phyloP scores from a whole-genome alignment of 2,797 vertebrate genomes.

The Apodemus agrarius region DNA sequence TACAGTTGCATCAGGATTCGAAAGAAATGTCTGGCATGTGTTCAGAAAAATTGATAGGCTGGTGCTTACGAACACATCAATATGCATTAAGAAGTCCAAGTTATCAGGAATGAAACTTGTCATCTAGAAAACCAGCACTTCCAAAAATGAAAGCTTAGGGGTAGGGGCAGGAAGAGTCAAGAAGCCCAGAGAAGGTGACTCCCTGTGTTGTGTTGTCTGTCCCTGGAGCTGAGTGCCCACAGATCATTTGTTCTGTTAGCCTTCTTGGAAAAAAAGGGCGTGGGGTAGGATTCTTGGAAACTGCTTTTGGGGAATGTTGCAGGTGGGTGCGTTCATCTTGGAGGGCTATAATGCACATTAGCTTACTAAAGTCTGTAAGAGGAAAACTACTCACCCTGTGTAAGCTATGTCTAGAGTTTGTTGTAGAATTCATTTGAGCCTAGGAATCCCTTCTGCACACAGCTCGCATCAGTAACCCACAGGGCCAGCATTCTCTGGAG shows the following conservation, averaged over 20 bases:
- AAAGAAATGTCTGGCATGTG: constrained; percentile 8
- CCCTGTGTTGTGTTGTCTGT: background rate
- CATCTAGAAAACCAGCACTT: constrained; percentile 36
- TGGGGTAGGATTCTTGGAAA: constrained; percentile 22
- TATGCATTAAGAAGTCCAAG: background rate
- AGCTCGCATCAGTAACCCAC: constrained; percentile 38
- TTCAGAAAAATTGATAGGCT: background rate
- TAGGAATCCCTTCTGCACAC: constrained; percentile 25
- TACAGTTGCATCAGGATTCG: constrained; percentile 3
- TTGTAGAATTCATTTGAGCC: constrained; percentile 57
- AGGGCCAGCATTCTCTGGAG: constrained; percentile 50
- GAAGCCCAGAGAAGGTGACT: background rate
- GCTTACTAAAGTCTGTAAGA: constrained; percentile 44
- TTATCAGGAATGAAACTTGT: constrained; percentile 14
- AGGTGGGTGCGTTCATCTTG: constrained; percentile 37
- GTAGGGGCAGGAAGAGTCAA: background rate
- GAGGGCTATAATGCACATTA: constrained; percentile 40
- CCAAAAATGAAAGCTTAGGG: background rate
- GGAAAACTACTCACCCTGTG: constrained; percentile 56
- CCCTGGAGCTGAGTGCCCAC: background rate
- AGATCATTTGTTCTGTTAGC: background rate
- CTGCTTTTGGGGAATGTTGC: constrained; percentile 46
- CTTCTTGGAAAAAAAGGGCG: background rate
- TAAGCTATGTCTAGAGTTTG: constrained; percentile 46
- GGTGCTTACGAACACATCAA: constrained; percentile 2